Conservation (phyloP, 2,113 vertebrate genomes). For the Gnathonemus echidnorhynchus region DNA sequence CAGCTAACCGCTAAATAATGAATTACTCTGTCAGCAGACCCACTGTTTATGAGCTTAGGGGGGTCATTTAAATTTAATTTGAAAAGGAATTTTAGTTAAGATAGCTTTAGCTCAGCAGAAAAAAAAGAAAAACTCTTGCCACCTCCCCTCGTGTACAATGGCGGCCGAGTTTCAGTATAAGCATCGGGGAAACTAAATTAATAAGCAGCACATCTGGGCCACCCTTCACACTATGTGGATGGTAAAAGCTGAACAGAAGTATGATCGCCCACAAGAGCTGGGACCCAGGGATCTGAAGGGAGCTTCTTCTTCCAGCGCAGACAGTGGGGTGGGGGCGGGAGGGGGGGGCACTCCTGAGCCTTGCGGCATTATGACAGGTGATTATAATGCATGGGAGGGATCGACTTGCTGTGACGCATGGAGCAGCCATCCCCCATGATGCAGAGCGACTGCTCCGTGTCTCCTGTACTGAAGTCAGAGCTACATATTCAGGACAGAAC, state of each 20-base stretch:
- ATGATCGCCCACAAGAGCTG: neutral
- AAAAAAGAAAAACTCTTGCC: slow-evolving; percentile 30
- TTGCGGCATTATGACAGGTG: neutral
- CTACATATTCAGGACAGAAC: neutral
- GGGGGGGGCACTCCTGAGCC: neutral
- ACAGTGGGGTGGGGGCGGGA: neutral
- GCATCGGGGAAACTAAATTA: neutral
- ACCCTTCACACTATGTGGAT: neutral
- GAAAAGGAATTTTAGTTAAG: slow-evolving; percentile 66
- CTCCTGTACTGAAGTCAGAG: neutral
- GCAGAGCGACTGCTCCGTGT: neutral
- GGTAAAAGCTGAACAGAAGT: neutral
- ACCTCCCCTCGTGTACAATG: neutral
- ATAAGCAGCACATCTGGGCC: neutral
- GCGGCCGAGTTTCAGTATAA: neutral
- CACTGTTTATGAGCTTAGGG: slow-evolving; percentile 60
- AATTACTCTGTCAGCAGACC: slow-evolving; percentile 65
- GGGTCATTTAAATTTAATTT: slow-evolving; percentile 72
- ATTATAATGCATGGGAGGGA: neutral
- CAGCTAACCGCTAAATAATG: slow-evolving; percentile 67
- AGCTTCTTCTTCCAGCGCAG: neutral
- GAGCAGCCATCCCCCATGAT: neutral
- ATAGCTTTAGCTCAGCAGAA: slow-evolving; percentile 58
- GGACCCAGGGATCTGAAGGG: neutral
- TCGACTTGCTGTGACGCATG: neutral